phyloP scores from a whole-genome alignment of 2,888 invertebrate species.

The Stenurella melanura region DNA sequence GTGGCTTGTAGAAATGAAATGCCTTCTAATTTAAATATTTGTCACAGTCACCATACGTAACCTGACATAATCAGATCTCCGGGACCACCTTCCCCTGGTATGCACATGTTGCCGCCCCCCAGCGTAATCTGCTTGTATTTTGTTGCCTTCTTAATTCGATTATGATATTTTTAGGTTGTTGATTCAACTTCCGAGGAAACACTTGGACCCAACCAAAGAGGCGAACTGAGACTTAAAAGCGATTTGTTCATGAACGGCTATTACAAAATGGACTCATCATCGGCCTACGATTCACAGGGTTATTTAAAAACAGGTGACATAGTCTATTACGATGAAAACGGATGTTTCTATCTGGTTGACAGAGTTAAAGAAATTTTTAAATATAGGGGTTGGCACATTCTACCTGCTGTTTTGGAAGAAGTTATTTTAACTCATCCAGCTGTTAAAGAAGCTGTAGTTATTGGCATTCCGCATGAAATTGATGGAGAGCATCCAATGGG shows the following conservation, averaged over 20 bases:
- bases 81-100: too few relatives aligned
- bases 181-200: slow-evolving; percentile 59
- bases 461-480: slow-evolving; percentile 80
- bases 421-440: slow-evolving; percentile 61
- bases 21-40: too few relatives aligned
- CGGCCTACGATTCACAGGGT: slow-evolving; percentile 69
- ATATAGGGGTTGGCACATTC: slow-evolving; percentile 73
- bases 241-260: slow-evolving; percentile 70
- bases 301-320: slow-evolving; percentile 75
- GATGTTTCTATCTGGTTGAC: slow-evolving; percentile 73
- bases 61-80: too few relatives aligned
- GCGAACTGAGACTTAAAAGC: slow-evolving; percentile 75
- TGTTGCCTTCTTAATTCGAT: too few relatives aligned
- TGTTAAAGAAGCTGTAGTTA: slow-evolving; percentile 58
- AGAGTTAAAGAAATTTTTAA: slow-evolving; percentile 74
- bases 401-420: slow-evolving; percentile 61
- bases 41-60: too few relatives aligned
- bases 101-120: too few relatives aligned
- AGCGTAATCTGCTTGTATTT: too few relatives aligned
- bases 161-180: slow-evolving; percentile 46
- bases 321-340: slow-evolving; percentile 73
- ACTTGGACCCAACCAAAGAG: slow-evolving; percentile 70
- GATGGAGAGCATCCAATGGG: slow-evolving; percentile 81
- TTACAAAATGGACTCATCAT: slow-evolving; percentile 71
- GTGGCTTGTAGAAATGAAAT: too few relatives aligned